Base-by-base conservation (phyloP, 2,113 vertebrate species). In the Macroglossus sobrinus region DNA sequence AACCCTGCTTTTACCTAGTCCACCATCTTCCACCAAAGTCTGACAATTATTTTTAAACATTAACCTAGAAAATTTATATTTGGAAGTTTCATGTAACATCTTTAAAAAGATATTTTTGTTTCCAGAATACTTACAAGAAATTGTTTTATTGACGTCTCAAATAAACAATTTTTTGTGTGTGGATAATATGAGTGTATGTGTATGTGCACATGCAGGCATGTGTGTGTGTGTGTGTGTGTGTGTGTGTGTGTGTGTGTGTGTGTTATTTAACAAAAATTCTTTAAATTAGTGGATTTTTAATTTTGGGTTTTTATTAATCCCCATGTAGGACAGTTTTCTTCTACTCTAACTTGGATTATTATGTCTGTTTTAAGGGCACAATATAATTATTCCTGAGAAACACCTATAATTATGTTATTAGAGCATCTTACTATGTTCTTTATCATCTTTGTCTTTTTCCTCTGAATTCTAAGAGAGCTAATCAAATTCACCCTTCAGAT, bases 21-120 rank as follows among this genome's bases (percentile, higher is more conserved):
- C 47, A 50, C 14, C 47, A 50, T 50, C 47, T 50, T 50, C 47
- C 47, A 13, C 47, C 14, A 50, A 50, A 50, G 47, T 50, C 47
- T 84, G 55, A 66, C 92, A 30, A 50, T 74, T 38, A 74, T 95
- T 74, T 50, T 69, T 89, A 84, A 63, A 55, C n/a, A 57, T 79
- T n/a, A 78, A 35, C 63, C 68, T 57, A 45, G 22, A 30, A 89
- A 89, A 71, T 79, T 92, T 89, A 35, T 87, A 87, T 75, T 81
- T 91, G 71, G 16, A 13, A 74, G 14, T 68, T 40, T 64, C 22
- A 87, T 64, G 78, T 91, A 89, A 72, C 24, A 59, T 80, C 38
- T 91, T 94, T 71, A 38, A 86, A 84, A 75, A 80, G 7, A 96
- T 63, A 6, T 89, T n/a, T 84, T 93, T 61, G 45, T 84, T 79